Evolutionary conservation across 2,888 invertebrate species (phyloP).

Genomic region (Drosophila percnosoma): DNA sequence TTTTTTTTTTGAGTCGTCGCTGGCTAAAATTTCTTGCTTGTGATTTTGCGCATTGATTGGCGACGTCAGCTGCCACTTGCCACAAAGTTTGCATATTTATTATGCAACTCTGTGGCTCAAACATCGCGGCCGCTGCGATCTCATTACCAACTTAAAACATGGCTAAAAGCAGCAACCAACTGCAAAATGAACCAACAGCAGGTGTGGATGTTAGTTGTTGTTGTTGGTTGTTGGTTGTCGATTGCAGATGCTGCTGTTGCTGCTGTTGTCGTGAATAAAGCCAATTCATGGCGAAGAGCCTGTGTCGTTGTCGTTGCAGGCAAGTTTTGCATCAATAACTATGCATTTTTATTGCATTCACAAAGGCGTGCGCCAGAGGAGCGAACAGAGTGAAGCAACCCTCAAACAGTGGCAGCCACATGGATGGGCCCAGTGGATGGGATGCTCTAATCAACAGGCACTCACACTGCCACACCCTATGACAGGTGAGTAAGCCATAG

Average conservation of each 20-base stretch:
- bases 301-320: conserved; percentile 6
- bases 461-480: conserved; percentile 7
- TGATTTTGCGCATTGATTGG: conserved; percentile 74
- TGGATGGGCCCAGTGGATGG: conserved; percentile 9
- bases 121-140: conserved; percentile 57
- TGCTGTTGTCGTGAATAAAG: conserved; percentile 24
- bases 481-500: conserved; percentile 17
- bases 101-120: conserved; percentile 64
- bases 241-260: conserved; percentile 9
- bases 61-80: conserved; percentile 33
- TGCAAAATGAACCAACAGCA: conserved; percentile 38
- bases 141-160: conserved; percentile 53
- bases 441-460: conserved; percentile 53
- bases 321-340: conserved; percentile 61
- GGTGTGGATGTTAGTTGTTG: conserved; percentile 26
- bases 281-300: conserved; percentile 5
- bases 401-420: conserved; percentile 5
- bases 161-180: conserved; percentile 49
- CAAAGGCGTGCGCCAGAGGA: not conserved
- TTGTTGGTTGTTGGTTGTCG: conserved; percentile 4
- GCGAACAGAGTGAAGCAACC: not conserved
- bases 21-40: conserved; percentile 50
- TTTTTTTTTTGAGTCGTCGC: not conserved
- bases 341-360: conserved; percentile 51
- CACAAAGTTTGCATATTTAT: conserved; percentile 76